phyloP scores from a whole-genome alignment of 2,888 invertebrate species.

The Atherix ibis region DNA sequence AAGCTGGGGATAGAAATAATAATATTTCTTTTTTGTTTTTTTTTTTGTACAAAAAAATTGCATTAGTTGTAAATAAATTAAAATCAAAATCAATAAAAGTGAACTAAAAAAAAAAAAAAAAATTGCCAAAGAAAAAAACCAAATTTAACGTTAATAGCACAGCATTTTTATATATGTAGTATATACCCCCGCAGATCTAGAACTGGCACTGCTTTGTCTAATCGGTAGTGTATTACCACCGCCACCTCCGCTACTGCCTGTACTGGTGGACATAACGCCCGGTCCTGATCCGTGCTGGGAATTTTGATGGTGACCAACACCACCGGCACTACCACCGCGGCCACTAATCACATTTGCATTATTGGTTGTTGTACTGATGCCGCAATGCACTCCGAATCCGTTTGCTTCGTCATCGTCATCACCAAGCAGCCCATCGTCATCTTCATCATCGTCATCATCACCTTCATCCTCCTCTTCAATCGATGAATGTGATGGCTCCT shows the following conservation, averaged over 20 bases:
- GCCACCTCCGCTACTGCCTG: slow-evolving; percentile 1
- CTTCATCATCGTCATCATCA: slow-evolving; percentile 11
- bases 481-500: slow-evolving; percentile 35
- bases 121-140: too few relatives aligned
- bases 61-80: too few relatives aligned
- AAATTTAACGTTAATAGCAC: too few relatives aligned
- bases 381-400: slow-evolving; percentile 14
- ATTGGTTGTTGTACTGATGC: slow-evolving; percentile 7
- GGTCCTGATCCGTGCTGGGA: neutral
- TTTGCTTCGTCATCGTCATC: slow-evolving; percentile 15
- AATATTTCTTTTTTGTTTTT: too few relatives aligned
- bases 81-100: too few relatives aligned
- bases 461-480: slow-evolving; percentile 26
- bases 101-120: too few relatives aligned
- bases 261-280: too few relatives aligned
- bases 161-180: too few relatives aligned
- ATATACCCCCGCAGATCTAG: slow-evolving; percentile 18
- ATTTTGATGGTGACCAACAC: neutral
- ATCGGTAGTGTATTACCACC: slow-evolving; percentile 18
- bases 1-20: too few relatives aligned
- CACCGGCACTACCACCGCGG: slow-evolving; percentile 2
- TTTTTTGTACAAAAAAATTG: too few relatives aligned
- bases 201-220: slow-evolving; percentile 15
- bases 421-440: slow-evolving; percentile 12
- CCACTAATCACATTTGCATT: slow-evolving; percentile 9